Percentiles rank a stretch among this genome's conserved stretches.
Conservation (phyloP, 2,797 vertebrate species). For the Siniperca undulata region DNA sequence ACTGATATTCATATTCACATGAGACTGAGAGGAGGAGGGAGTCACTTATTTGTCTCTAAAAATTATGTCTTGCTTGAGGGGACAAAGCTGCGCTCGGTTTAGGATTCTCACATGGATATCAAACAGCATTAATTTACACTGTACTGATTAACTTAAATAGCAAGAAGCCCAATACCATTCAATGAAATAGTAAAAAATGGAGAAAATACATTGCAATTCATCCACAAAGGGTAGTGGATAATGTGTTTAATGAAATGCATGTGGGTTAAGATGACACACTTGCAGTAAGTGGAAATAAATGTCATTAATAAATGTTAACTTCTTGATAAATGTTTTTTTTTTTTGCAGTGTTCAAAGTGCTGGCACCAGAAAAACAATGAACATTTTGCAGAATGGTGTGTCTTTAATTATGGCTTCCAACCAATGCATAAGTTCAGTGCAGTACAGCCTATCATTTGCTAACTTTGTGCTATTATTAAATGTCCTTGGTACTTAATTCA, state of each 20-base stretch:
- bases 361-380: slow-evolving; percentile 17
- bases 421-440: neutral
- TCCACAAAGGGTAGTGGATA: neutral
- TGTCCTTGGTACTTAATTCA: slow-evolving; percentile 26
- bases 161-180: slow-evolving; percentile 1
- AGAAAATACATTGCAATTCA: neutral
- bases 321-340: slow-evolving; percentile 9
- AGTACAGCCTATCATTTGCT: slow-evolving; percentile 28
- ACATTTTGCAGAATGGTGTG: neutral
- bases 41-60: slow-evolving; percentile 33
- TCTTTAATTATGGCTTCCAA: slow-evolving; percentile 19
- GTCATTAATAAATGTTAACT: slow-evolving; percentile 3
- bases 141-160: slow-evolving; percentile 30
- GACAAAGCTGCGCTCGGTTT: neutral
- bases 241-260: neutral
- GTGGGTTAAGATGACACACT: slow-evolving; percentile 11
- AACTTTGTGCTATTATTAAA: slow-evolving; percentile 36
- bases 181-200: slow-evolving; percentile 5
- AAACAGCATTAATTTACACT: slow-evolving; percentile 42
- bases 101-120: slow-evolving; percentile 22
- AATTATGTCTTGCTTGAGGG: slow-evolving; percentile 48
- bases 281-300: slow-evolving; percentile 26
- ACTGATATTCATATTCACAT: slow-evolving; percentile 33
- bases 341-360: slow-evolving; percentile 6
- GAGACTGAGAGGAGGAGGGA: slow-evolving; percentile 20